Percentiles rank a stretch among this genome's conserved stretches.
phyloP scores from a whole-genome alignment of 2,888 invertebrate genomes.

The Creontiades dilutus region DNA sequence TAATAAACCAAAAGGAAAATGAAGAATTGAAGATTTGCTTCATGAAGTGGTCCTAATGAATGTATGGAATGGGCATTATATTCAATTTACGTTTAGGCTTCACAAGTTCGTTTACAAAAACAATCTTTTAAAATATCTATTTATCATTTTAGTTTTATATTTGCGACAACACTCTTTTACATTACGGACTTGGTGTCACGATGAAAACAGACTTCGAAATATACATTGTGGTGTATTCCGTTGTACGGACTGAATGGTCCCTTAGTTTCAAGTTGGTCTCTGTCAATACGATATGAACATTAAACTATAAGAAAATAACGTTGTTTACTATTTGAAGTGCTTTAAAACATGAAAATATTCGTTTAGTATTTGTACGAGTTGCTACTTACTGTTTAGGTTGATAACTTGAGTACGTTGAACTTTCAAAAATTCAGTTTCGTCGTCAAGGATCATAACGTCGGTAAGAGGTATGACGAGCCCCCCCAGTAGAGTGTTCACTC shows the following conservation, averaged over 20 bases:
- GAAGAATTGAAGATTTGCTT: not conserved
- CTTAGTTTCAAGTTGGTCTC: too few species aligned
- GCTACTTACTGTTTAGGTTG: not conserved
- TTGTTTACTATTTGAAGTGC: not conserved
- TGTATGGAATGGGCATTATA: not conserved
- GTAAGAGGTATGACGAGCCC: not conserved
- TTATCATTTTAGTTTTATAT: not conserved
- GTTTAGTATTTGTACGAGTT: not conserved
- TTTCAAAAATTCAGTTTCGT: not conserved
- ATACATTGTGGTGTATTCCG: too few species aligned
- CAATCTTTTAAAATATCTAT: not conserved
- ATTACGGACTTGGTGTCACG: too few species aligned
- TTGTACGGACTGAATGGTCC: too few species aligned
- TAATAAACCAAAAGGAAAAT: too few species aligned
- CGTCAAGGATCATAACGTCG: not conserved
- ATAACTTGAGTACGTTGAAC: not conserved
- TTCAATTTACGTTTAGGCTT: too few species aligned
- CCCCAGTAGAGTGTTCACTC: not conserved
- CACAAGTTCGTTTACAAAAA: too few species aligned
- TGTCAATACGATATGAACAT: too few species aligned
- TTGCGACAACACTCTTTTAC: not conserved
- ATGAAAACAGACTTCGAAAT: too few species aligned
- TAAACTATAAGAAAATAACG: too few species aligned
- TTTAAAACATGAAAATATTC: not conserved
- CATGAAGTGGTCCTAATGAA: too few species aligned